Base-by-base conservation (phyloP, 2,113 vertebrate genomes). In the Notiomystis cincta region DNA sequence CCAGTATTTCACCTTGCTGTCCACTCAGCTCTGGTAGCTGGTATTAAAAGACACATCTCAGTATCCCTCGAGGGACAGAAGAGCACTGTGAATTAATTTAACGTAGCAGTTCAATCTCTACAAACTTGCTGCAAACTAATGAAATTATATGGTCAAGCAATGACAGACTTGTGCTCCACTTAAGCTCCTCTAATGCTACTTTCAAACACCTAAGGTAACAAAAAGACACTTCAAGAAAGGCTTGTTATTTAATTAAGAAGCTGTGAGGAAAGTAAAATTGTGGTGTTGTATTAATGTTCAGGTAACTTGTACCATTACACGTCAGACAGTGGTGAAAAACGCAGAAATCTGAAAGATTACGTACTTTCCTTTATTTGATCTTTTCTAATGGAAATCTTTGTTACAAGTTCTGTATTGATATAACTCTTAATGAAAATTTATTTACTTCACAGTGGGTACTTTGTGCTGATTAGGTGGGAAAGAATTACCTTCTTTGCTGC, bases 21-120 rank as follows among this genome's bases (percentile, higher is more conserved):
- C 91, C 90, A 78, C 67, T 93, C 82, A 82, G 60, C 64, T 95
- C 87, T 82, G 15, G 45, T 38, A 80, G 80, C 28, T 89, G 33
- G 31, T 93, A 70, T 73, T 87, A 82, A 84, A 95, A 90, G 69
- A 82, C 72, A 83, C 42, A 64, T 91, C 73, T 96, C 87, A 51
- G 38, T 82, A 90, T 13, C 72, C 94, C 91, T 84, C 44, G 0
- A 95, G 94, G 91, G 93, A 84, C 90, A 95, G 77, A 91, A 93
- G 45, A 95, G 12, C 33, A 51, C 61, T 83, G 28, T 92, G 93
- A 96, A 91, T 93, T 97, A 97, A 97, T 92, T 87, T 81, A 89
- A 86, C n/a, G 10, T 44, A 91, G 80, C 88, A 95, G 67, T 40
- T 91, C 62, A 85, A 73, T 67, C 72, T 83, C 89, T 65, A 76